Conservation (phyloP, 1,140 invertebrate genomes). For the Ceratoteleas bidentatus region DNA sequence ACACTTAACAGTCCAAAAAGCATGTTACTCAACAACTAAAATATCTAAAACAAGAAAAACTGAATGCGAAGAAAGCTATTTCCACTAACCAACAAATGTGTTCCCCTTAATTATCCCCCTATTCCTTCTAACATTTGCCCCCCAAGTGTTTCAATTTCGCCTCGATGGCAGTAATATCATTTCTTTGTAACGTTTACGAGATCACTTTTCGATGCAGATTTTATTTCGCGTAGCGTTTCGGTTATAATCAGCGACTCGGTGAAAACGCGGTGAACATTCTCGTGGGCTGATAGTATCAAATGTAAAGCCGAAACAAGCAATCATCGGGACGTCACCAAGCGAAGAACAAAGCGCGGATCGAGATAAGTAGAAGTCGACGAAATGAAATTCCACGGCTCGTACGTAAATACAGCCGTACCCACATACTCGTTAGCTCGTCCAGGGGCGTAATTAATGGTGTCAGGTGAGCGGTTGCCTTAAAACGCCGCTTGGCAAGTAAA, state of each 20-base stretch:
- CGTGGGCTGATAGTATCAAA: conserved; percentile 29
- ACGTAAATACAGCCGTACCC: conserved; percentile 57
- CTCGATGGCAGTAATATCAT: background rate
- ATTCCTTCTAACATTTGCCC: too few species aligned
- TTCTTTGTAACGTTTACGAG: background rate
- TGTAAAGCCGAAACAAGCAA: conserved; percentile 56
- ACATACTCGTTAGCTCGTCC: conserved; percentile 60
- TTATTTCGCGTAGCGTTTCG: conserved; percentile 1
- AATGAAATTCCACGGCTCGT: conserved; percentile 62
- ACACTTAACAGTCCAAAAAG: too few species aligned
- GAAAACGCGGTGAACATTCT: conserved; percentile 34
- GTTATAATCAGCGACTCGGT: conserved; percentile 26
- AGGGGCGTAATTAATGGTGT: conserved; percentile 67
- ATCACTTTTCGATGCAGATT: background rate
- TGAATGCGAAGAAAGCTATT: too few species aligned
- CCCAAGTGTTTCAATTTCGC: too few species aligned
- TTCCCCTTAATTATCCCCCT: too few species aligned
- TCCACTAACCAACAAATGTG: too few species aligned
- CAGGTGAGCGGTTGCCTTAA: conserved; percentile 63
- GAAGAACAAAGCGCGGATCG: conserved; percentile 58
- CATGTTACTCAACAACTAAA: background rate
- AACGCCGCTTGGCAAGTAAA: conserved; percentile 61
- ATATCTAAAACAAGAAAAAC: background rate
- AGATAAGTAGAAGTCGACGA: conserved; percentile 66
- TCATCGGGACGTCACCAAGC: conserved; percentile 60